These are phyloP conservation scores for Ibycter americanus DNA, from an alignment of 2,797 vertebrate genomes.

Conservation along the genomic window DNA sequence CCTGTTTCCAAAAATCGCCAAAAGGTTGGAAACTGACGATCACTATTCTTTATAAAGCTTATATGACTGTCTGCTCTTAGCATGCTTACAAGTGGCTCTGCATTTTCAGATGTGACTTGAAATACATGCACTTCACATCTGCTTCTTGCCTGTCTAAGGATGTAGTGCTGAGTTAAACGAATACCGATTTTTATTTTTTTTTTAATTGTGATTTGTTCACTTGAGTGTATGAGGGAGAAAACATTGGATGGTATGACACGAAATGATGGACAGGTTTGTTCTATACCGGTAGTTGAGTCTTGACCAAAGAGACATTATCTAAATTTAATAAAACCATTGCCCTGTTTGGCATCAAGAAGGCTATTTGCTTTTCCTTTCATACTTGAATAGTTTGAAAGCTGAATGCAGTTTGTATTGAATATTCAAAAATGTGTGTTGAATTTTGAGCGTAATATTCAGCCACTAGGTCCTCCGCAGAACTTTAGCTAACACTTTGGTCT, in stretches of 20 bases:
- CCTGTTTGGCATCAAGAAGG: constrained; percentile 10
- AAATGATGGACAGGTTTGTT: neutral
- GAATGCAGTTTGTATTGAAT: constrained; percentile 51
- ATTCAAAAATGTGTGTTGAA: neutral
- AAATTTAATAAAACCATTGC: constrained; percentile 53
- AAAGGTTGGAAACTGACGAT: neutral
- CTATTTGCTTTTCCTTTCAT: neutral
- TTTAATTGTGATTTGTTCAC: neutral
- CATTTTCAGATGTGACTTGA: neutral
- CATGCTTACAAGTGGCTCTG: neutral
- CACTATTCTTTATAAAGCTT: neutral
- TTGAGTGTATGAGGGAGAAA: neutral
- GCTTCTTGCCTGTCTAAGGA: neutral
- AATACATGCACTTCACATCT: neutral
- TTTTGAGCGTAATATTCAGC: neutral
- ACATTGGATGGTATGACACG: neutral
- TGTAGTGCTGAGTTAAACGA: constrained; percentile 5
- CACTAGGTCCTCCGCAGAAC: neutral
- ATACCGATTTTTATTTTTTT: neutral
- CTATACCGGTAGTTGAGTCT: neutral
- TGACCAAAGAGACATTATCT: constrained; percentile 55
- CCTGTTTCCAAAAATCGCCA: neutral
- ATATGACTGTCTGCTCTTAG: neutral
- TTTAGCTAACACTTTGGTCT: neutral
- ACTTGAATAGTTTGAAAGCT: constrained; percentile 35